These are phyloP conservation scores for Synaphobranchus kaupii DNA, from an alignment of 2,797 vertebrate species.

Conservation along the genomic window DNA sequence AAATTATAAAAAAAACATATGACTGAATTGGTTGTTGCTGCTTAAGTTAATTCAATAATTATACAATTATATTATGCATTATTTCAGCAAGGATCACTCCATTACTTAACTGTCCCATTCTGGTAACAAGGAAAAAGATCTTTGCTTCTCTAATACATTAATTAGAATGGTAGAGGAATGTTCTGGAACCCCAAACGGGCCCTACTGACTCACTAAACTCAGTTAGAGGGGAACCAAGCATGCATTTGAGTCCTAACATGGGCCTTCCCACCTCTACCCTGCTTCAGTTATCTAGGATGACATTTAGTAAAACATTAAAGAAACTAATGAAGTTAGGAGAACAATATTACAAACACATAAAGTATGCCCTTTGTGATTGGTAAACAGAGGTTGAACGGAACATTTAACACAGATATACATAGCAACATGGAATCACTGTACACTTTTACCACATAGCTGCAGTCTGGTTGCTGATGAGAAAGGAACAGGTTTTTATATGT, in stretches of 20 bases:
- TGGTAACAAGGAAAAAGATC: conserved; percentile 28
- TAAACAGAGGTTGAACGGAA: no score
- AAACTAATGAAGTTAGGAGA: conserved; percentile 42
- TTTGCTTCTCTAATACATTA: conserved; percentile 39
- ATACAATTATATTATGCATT: conserved; percentile 32
- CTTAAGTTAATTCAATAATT: conserved; percentile 32
- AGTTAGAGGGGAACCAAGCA: conserved; percentile 39
- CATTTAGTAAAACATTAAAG: conserved; percentile 41
- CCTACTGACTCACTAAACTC: conserved; percentile 38
- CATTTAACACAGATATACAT: no score
- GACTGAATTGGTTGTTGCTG: conserved; percentile 36
- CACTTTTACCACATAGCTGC: no score
- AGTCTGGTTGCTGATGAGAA: no score
- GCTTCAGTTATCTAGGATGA: conserved; percentile 40
- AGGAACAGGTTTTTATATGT: conserved; percentile 4
- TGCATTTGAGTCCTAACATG: conserved; percentile 32
- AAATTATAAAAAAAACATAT: not conserved
- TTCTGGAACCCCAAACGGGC: conserved; percentile 43
- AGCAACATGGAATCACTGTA: no score
- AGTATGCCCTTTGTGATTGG: no score
- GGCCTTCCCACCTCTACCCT: not conserved
- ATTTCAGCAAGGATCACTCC: conserved; percentile 29
- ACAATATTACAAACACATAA: not conserved
- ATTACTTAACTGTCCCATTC: conserved; percentile 31
- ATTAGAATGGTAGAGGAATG: conserved; percentile 47